Evolutionary conservation across 2,113 vertebrate genomes (phyloP).

Genomic region (Mionectes macconnelli): DNA sequence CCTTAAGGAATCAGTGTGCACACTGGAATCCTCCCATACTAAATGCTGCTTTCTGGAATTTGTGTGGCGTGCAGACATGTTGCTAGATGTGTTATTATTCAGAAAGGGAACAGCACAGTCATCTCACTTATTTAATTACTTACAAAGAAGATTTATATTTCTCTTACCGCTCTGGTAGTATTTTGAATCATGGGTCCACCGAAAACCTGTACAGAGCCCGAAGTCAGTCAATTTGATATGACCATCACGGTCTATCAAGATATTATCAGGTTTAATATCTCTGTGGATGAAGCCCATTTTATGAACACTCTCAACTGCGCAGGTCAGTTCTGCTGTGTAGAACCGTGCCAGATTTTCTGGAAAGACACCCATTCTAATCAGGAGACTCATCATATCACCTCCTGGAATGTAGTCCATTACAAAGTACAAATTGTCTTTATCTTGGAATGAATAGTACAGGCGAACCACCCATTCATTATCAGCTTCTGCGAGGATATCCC

Average conservation of each 20-base stretch:
- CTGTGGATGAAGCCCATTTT: constrained; percentile 99
- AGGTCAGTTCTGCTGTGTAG: constrained; percentile 96
- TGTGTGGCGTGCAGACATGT: not conserved
- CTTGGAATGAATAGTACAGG: constrained; percentile 98
- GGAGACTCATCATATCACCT: constrained; percentile 99
- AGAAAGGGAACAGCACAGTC: not conserved
- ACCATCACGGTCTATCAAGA: constrained; percentile 95
- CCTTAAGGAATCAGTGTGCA: not conserved
- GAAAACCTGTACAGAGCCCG: constrained; percentile 95
- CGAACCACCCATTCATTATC: constrained; percentile 99
- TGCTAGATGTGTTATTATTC: not conserved
- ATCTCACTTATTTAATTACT: not conserved
- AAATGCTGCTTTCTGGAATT: not conserved
- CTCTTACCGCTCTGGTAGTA: constrained; percentile 97
- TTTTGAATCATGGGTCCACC: constrained; percentile 99
- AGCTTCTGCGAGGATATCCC: constrained; percentile 97
- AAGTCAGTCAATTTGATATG: constrained; percentile 99
- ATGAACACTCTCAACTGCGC: constrained; percentile 97
- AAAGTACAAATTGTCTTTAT: constrained; percentile 97
- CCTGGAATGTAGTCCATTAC: constrained; percentile 99
- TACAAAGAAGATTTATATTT: not conserved
- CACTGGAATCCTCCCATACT: not conserved
- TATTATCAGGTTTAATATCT: constrained; percentile 99
- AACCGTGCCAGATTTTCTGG: constrained; percentile 94
- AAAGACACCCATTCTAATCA: constrained; percentile 96